A percentile compares a stretch with the other conserved stretches of the same genome.
phyloP scores from a whole-genome alignment of 2,113 vertebrate species.

The Leucosticte australis region DNA sequence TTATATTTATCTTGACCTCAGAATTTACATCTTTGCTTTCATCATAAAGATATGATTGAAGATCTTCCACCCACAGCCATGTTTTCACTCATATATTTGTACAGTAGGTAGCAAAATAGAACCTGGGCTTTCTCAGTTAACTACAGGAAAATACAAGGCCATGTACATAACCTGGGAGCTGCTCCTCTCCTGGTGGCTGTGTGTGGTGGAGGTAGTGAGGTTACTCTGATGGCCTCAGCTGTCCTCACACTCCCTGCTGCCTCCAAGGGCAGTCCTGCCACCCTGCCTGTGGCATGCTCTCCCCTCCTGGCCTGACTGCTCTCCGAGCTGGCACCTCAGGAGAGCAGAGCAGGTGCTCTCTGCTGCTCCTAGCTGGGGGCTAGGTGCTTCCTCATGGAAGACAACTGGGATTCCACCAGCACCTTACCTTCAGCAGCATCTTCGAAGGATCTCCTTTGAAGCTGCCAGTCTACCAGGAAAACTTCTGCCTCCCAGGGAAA shows the following conservation, averaged over 20 bases:
- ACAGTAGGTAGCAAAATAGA: not conserved
- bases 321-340: not conserved
- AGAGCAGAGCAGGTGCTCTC: not conserved
- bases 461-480: not conserved
- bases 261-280: not conserved
- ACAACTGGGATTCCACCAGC: not conserved
- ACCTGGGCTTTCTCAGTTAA: not conserved
- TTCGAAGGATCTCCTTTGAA: not conserved
- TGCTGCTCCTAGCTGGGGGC: accelerated
- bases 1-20: not conserved
- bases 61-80: not conserved
- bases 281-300: accelerated
- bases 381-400: not conserved
- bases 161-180: not conserved
- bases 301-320: accelerated
- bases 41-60: not conserved
- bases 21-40: not conserved
- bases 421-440: not conserved
- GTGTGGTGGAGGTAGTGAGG: not conserved
- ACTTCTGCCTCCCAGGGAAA: not conserved
- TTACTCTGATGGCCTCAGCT: not conserved
- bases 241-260: not conserved
- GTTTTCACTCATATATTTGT: not conserved
- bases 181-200: not conserved
- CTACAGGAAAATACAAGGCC: not conserved